Evolutionary conservation across 2,797 vertebrate genomes (phyloP), one percentile per base, ranked within the genome.

Genomic region (Hypotaenidia philippensis): DNA sequence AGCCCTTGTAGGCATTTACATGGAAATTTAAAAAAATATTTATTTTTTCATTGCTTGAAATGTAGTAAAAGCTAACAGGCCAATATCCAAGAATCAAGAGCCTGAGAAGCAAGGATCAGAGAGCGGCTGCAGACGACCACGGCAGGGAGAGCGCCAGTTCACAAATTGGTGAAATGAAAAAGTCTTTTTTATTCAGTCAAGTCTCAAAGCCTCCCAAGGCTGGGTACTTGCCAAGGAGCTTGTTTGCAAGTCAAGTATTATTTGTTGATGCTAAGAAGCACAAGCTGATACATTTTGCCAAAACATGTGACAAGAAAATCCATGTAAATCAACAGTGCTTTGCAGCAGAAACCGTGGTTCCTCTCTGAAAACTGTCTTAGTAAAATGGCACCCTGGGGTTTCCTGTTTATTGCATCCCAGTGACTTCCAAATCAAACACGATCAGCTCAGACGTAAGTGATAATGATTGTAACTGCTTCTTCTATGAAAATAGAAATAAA

Each of bases 1-100:
- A 97, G 52, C 68, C 76, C 87, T 89, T 96, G 90, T 81, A 97
- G 74, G 92, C 87, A 95, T 97, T 97, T 97, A 75, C 83, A 94
- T 65, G 66, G 94, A 97, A 97, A 93, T 77, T 79, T 52, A 50
- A 95, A 94, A 76, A 96, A 82, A 92, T 68, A 87, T 88, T 95
- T 94, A 10, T 87, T 94, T 92, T 92, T 95, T 87, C 50, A 78
- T 81, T 76, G 49, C 57, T 71, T 91, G 60, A 53, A 80, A 80
- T 84, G 36, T 78, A 27, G 79, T 91, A 63, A 83, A 87, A 89
- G 76, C 69, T 89, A 92, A 80, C 49, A 92, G 50, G 56, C 25
- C 60, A 76, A 88, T 32, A 82, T 55, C 41, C 32, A 75, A 95
- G 32, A 77, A 70, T 40, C 32, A 72, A 87, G 68, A 76, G 68